Evolutionary conservation across 2,888 invertebrate genomes (phyloP).

Genomic region (Emesis furor): DNA sequence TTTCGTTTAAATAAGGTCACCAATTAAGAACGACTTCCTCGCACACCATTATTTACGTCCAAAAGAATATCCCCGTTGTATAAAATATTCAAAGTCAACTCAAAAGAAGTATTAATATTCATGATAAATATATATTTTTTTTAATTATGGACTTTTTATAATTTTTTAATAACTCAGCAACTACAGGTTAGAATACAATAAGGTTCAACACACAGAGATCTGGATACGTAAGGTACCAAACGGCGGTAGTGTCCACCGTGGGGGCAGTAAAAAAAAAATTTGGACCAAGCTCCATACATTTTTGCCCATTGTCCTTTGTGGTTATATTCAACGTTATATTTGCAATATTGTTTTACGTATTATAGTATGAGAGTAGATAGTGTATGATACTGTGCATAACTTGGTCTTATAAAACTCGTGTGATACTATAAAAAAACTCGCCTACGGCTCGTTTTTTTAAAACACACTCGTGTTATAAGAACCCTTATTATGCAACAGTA

Average conservation of each 20-base stretch:
- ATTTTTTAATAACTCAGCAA: conserved; percentile 4
- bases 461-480: no score
- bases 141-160: conserved; percentile 3
- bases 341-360: no score
- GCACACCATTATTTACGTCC: conserved; percentile 6
- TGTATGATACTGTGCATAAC: no score
- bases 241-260: conserved; percentile 28
- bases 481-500: no score
- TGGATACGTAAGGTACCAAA: conserved; percentile 18
- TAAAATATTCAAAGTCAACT: conserved; percentile 16
- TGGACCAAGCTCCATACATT: conserved; percentile 23
- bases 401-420: no score
- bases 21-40: conserved; percentile 29
- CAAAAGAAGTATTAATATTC: conserved; percentile 10
- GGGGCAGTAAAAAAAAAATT: conserved; percentile 25
- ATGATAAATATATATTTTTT: neutral
- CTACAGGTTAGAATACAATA: conserved; percentile 16
- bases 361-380: no score
- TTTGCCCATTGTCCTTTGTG: conserved; percentile 10
- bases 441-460: no score
- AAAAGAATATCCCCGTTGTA: conserved; percentile 9
- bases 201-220: conserved; percentile 19
- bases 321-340: no score
- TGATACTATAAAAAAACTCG: no score
- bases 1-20: conserved; percentile 30